Evolutionary conservation across 2,113 vertebrate genomes (phyloP).

Genomic region (Salvelinus sp.): DNA sequence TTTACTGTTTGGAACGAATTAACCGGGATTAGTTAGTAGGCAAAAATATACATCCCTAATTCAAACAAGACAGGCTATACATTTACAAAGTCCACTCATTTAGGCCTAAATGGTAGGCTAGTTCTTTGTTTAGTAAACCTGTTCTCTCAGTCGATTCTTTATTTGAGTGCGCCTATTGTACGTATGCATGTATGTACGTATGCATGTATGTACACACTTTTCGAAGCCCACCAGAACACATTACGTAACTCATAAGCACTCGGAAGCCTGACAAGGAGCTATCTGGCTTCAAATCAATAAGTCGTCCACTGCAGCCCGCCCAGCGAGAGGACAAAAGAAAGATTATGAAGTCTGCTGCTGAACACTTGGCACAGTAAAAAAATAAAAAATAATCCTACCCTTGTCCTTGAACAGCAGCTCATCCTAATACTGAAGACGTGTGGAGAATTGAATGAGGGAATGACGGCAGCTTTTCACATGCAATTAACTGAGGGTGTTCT

Average conservation of each 20-base stretch:
- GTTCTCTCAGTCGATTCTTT: too few relatives aligned
- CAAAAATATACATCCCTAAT: too few relatives aligned
- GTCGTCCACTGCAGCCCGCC: slow-evolving; percentile 46
- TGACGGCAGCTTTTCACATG: slow-evolving; percentile 64
- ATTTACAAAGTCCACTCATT: too few relatives aligned
- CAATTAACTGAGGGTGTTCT: slow-evolving; percentile 61
- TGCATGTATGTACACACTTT: neutral
- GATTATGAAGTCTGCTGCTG: slow-evolving; percentile 66
- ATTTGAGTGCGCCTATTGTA: too few relatives aligned
- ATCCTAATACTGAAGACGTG: slow-evolving; percentile 55
- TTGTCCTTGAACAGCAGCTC: slow-evolving; percentile 53
- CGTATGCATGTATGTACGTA: too few relatives aligned
- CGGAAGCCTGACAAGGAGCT: slow-evolving; percentile 54
- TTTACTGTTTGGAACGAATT: too few relatives aligned
- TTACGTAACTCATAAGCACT: slow-evolving; percentile 49
- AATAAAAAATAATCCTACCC: slow-evolving; percentile 33
- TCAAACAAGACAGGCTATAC: too few relatives aligned
- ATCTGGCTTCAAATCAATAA: slow-evolving; percentile 71
- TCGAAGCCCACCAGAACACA: slow-evolving; percentile 9
- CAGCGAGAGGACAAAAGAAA: slow-evolving; percentile 62
- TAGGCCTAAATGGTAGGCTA: neutral
- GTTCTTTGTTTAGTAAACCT: neutral
- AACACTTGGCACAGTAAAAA: slow-evolving; percentile 68
- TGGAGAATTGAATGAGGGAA: slow-evolving; percentile 59
- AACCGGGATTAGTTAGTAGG: too few relatives aligned